Percentiles rank a stretch among this genome's conserved stretches.
Evolutionary conservation across 30 jellyfish, hydroid and myxozoan genomes (phyloP).

Genomic region (Cassiopea xamachana): DNA sequence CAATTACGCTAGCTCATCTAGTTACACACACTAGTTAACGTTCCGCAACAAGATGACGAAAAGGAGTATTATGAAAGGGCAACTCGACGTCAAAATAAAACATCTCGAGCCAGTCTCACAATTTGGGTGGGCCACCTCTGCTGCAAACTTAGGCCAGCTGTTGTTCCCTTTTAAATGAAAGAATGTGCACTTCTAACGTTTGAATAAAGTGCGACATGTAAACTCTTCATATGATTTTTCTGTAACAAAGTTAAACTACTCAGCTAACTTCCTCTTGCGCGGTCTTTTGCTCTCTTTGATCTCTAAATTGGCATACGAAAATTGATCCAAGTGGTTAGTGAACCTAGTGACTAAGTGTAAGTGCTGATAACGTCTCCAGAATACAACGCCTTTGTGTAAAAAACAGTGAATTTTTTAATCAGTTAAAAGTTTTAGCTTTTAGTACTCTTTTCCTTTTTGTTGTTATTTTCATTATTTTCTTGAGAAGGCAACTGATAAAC

Average conservation of each 20-base stretch:
- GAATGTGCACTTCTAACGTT: not conserved
- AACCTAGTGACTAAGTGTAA: not conserved
- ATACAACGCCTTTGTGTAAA: not conserved
- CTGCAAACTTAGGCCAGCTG: not conserved
- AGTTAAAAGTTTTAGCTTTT: no score
- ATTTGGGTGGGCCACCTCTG: constrained; percentile 39
- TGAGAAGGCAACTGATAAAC: no score
- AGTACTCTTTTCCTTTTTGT: no score
- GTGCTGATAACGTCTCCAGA: not conserved
- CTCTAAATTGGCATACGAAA: not conserved
- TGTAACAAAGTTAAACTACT: not conserved
- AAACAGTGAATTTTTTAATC: not conserved
- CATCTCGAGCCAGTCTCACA: constrained; percentile 32
- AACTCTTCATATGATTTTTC: not conserved
- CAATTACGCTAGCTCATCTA: constrained; percentile 22
- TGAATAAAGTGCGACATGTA: not conserved
- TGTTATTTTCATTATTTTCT: no score
- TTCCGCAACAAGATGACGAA: constrained; percentile 33
- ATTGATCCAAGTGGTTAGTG: not conserved
- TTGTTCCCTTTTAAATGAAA: not conserved
- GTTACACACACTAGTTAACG: not conserved
- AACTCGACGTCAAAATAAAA: constrained; percentile 37
- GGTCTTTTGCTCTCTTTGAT: not conserved
- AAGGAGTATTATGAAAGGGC: not conserved
- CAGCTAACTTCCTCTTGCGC: not conserved